Base-by-base conservation (phyloP, 2,797 vertebrate genomes). In the Podargus strigoides region DNA sequence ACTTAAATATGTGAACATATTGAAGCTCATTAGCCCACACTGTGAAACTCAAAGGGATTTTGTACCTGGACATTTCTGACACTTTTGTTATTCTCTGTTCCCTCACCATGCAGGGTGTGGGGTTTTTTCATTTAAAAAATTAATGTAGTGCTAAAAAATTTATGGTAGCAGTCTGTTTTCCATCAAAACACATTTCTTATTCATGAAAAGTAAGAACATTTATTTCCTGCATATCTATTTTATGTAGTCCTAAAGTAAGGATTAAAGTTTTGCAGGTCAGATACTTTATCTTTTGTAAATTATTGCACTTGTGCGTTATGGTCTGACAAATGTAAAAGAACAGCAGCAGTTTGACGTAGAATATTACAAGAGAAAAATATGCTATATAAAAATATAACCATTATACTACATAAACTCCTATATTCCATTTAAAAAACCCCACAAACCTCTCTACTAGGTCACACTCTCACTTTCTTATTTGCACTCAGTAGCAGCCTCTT, bases 371-470 rank as follows among this genome's bases (percentile, higher is more conserved):
- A 76, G n/a, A 81, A 85, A 78, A 88, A 49, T 39, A 55, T 15
- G 26, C 82, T 90, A 88, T 89, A 87, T 90, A 94, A 96, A 96
- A 96, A 96, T 93, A 95, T 16, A 92, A 83, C 60, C 19, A 80
- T 87, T 81, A 92, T 87, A 85, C 66, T 89, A 94, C 88, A 67
- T 89, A 82, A 87, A 85, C 8, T 64, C 28, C 77, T 92, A n/a
- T 60, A 67, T 85, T 87, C 42, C 14, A 53, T 92, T 10, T 1
- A 34, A 85, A 80, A 72, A 76, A 27, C 0, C 0, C 20, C 27
- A 37, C 41, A 69, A 62, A 82, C 17, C 7, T 84, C 34, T 81
- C 24, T 44, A 88, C 18, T 49, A 34, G 74, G 59, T 79, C 63
- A 59, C 32, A 55, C 82, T 93, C 53, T 85, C 41, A 77, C 52